Percentiles rank a stretch among this genome's conserved stretches.
Evolutionary conservation across 2,888 invertebrate genomes (phyloP).

Genomic region (Drosophila paramelanica): DNA sequence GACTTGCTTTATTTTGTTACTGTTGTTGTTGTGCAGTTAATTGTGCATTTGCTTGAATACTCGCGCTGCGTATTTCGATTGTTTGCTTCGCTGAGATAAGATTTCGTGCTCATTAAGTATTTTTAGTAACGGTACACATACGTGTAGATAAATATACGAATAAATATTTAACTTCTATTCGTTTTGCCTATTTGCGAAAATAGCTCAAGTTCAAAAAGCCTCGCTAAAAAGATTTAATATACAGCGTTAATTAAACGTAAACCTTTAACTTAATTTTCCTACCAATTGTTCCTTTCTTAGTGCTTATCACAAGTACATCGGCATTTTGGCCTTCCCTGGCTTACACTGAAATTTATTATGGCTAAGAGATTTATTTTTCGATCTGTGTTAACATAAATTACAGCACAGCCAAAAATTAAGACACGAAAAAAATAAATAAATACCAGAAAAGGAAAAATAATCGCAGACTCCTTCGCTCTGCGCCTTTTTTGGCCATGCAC

Average conservation of each 20-base stretch:
- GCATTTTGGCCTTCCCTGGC: slow-evolving; percentile 17
- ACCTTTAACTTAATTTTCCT: not conserved
- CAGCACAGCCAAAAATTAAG: slow-evolving; percentile 34
- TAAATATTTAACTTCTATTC: slow-evolving; percentile 22
- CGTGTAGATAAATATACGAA: not conserved
- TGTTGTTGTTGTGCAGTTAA: slow-evolving; percentile 38
- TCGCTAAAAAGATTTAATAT: not conserved
- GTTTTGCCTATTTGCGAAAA: slow-evolving; percentile 15
- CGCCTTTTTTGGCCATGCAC: slow-evolving; percentile 8
- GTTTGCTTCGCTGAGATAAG: slow-evolving; percentile 46
- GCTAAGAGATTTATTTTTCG: slow-evolving; percentile 69
- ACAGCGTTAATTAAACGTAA: not conserved
- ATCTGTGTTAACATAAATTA: slow-evolving; percentile 74
- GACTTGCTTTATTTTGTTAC: slow-evolving; percentile 31
- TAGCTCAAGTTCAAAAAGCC: slow-evolving; percentile 52
- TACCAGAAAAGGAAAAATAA: slow-evolving; percentile 19
- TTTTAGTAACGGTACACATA: slow-evolving; percentile 26
- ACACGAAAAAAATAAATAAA: slow-evolving; percentile 7
- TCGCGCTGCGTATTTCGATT: slow-evolving; percentile 33
- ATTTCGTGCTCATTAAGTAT: slow-evolving; percentile 44
- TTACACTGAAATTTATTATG: slow-evolving; percentile 63
- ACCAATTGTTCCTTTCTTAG: not conserved
- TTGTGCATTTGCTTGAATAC: slow-evolving; percentile 46
- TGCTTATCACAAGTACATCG: slow-evolving; percentile 43
- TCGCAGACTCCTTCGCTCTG: slow-evolving; percentile 38